Percentiles rank a stretch among this genome's conserved stretches.
phyloP scores from a whole-genome alignment of 2,888 invertebrate genomes.

The Diplazon laetatorius region DNA sequence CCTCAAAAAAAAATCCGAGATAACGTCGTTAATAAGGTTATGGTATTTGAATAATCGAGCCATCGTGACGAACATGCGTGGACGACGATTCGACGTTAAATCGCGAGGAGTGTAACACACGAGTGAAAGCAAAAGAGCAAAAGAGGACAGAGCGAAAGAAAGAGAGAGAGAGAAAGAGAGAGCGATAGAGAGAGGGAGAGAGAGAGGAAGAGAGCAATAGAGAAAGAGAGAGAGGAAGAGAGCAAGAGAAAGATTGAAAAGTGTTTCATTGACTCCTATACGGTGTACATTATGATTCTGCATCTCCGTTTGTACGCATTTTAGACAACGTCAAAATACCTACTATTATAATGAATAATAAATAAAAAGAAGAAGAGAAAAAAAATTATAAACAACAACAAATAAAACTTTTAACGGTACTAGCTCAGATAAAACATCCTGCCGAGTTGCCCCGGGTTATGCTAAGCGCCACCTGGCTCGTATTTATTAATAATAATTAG shows the following conservation, averaged over 20 bases:
- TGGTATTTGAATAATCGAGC: conserved; percentile 64
- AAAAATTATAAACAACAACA: conserved; percentile 16
- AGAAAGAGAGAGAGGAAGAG: conserved; percentile 29
- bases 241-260: conserved; percentile 36
- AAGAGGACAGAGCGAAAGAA: conserved; percentile 28
- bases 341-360: conserved; percentile 54
- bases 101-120: conserved; percentile 32
- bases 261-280: conserved; percentile 60
- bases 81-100: conserved; percentile 32
- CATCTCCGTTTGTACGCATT: conserved; percentile 79
- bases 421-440: conserved; percentile 79
- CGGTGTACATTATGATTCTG: conserved; percentile 73
- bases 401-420: conserved; percentile 77
- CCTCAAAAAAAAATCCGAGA: conserved; percentile 73
- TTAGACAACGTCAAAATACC: conserved; percentile 69
- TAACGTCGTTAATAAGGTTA: conserved; percentile 65
- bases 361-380: conserved; percentile 39
- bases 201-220: conserved; percentile 9
- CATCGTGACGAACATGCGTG: conserved; percentile 56
- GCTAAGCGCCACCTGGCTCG: conserved; percentile 76
- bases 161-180: conserved; percentile 24
- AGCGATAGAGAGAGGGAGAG: conserved; percentile 32
- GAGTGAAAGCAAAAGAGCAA: conserved; percentile 17
- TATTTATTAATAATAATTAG: conserved; percentile 72
- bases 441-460: conserved; percentile 78